A percentile compares a stretch with the other conserved stretches of the same genome.
Conservation (phyloP, 2,888 invertebrate species). For the Gymnosoma rotundatum region DNA sequence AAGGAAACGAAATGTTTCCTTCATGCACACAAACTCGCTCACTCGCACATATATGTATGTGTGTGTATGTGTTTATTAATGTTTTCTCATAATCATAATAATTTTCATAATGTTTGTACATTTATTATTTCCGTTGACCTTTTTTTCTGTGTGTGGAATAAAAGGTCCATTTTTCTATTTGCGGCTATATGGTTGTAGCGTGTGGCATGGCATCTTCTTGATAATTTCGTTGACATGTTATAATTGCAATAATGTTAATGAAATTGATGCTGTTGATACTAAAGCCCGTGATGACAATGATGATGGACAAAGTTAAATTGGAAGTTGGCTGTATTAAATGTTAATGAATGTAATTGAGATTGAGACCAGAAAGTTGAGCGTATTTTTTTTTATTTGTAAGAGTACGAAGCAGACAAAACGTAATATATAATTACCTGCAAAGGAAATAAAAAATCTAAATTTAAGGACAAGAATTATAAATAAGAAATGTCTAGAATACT, state of each 20-base stretch:
- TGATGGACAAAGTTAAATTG: slow-evolving; percentile 80
- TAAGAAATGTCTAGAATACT: slow-evolving; percentile 15
- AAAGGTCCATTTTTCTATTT: slow-evolving; percentile 47
- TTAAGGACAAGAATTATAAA: not conserved
- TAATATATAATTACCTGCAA: slow-evolving; percentile 39
- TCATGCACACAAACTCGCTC: slow-evolving; percentile 22
- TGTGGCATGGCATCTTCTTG: slow-evolving; percentile 47
- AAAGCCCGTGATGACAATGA: slow-evolving; percentile 42
- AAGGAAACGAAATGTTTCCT: slow-evolving; percentile 54
- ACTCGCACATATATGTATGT: slow-evolving; percentile 25
- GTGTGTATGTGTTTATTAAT: slow-evolving; percentile 70
- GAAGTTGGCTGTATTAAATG: slow-evolving; percentile 76
- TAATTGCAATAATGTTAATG: slow-evolving; percentile 63
- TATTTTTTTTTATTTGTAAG: not conserved
- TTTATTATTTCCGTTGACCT: slow-evolving; percentile 80
- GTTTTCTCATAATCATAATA: slow-evolving; percentile 76
- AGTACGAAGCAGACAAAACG: slow-evolving; percentile 34
- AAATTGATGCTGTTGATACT: slow-evolving; percentile 36
- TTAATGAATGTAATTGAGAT: slow-evolving; percentile 79
- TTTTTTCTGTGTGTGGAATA: slow-evolving; percentile 42
- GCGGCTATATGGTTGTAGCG: slow-evolving; percentile 6
- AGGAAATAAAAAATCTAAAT: slow-evolving; percentile 7
- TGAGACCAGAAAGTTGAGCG: slow-evolving; percentile 59
- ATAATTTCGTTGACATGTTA: slow-evolving; percentile 63
- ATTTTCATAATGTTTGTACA: slow-evolving; percentile 79